Evolutionary conservation across 2,113 vertebrate species (phyloP).

Genomic region (Grammomys surdaster): DNA sequence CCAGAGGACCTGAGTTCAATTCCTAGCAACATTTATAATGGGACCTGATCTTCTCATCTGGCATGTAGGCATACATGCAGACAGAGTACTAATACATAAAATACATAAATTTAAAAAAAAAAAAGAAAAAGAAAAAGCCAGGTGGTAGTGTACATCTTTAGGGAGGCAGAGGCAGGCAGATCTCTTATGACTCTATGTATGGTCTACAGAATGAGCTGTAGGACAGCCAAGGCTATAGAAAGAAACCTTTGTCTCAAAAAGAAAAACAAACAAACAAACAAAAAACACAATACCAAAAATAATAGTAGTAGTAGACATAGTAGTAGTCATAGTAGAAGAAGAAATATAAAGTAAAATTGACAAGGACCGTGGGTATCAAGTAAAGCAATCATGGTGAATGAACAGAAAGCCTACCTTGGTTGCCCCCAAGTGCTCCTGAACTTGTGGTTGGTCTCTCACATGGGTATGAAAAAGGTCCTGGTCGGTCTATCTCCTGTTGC

Average conservation of each 20-base stretch:
- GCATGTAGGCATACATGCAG: neutral
- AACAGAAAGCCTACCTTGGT: slow-evolving; percentile 79
- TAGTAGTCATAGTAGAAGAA: neutral
- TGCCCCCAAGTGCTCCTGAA: slow-evolving; percentile 68
- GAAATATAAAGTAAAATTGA: neutral
- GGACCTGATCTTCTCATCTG: neutral
- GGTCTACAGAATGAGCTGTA: neutral
- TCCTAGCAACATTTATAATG: neutral
- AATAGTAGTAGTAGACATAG: no score
- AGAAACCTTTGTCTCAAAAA: neutral
- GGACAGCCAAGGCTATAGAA: neutral
- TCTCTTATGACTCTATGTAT: neutral
- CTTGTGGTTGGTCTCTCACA: slow-evolving; percentile 71
- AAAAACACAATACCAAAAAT: neutral
- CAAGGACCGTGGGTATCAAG: neutral
- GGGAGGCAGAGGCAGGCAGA: neutral
- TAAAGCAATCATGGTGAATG: neutral
- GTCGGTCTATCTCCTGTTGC: slow-evolving; percentile 66
- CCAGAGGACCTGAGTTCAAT: neutral
- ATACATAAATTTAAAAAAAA: neutral
- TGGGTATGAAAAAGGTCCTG: slow-evolving; percentile 53
- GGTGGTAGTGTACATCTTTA: neutral
- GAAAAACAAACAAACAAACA: neutral
- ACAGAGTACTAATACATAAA: neutral
- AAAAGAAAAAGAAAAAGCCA: neutral